A percentile compares a stretch with the other conserved stretches of the same genome.
Evolutionary conservation across 2,888 invertebrate species (phyloP).

Genomic region (Penaeus monodon): DNA sequence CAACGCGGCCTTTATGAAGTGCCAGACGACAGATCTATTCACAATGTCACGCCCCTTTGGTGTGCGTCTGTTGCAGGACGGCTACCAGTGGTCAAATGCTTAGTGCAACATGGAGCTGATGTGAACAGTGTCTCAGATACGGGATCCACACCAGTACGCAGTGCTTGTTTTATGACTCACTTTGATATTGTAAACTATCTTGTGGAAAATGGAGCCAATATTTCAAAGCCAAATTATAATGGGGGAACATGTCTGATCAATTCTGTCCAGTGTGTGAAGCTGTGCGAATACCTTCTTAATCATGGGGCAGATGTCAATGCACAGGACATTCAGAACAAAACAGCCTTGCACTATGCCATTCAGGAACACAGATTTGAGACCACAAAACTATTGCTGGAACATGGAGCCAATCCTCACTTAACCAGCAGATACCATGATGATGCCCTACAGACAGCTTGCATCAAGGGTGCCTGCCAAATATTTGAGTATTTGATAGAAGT

Average conservation of each 20-base stretch:
- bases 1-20: slow-evolving; percentile 87
- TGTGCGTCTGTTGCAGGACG: slow-evolving; percentile 90
- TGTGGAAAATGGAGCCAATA: slow-evolving; percentile 82
- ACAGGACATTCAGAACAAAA: slow-evolving; percentile 88
- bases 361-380: slow-evolving; percentile 80
- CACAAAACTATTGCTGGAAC: slow-evolving; percentile 82
- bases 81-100: slow-evolving; percentile 81
- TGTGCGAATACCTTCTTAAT: slow-evolving; percentile 82
- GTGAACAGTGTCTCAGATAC: slow-evolving; percentile 90
- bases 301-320: slow-evolving; percentile 89
- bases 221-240: slow-evolving; percentile 86
- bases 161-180: slow-evolving; percentile 94
- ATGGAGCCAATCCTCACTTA: slow-evolving; percentile 84
- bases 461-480: slow-evolving; percentile 65
- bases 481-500: slow-evolving; percentile 62
- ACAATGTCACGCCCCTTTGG: slow-evolving; percentile 91
- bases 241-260: slow-evolving; percentile 95
- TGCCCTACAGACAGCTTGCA: slow-evolving; percentile 65
- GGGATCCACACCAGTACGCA: slow-evolving; percentile 79
- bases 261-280: slow-evolving; percentile 86
- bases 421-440: slow-evolving; percentile 77
- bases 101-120: slow-evolving; percentile 84
- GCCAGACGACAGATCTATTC: slow-evolving; percentile 83
- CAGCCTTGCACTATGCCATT: slow-evolving; percentile 94
- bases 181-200: slow-evolving; percentile 83